Conservation (phyloP, 1,140 invertebrate species). For the Eulimnadia texana region DNA sequence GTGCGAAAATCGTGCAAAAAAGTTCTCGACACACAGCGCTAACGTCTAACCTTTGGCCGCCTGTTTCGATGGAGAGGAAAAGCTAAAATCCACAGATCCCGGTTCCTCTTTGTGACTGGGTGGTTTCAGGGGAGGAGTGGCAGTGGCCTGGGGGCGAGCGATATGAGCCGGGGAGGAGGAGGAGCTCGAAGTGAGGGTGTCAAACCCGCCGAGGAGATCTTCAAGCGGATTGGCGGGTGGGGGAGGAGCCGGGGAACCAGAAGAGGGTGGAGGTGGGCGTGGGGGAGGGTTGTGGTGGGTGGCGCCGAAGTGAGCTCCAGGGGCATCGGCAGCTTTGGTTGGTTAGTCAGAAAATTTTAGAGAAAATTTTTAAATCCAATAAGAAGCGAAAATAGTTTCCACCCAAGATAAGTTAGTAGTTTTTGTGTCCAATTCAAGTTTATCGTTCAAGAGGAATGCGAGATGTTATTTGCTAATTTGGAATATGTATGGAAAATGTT, state of each 20-base stretch:
- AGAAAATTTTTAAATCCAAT: no score
- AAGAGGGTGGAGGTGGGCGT: constrained; percentile 7
- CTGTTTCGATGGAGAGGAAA: constrained; percentile 16
- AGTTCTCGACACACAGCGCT: no score
- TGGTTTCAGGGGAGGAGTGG: neutral
- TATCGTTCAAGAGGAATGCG: no score
- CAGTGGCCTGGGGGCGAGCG: neutral
- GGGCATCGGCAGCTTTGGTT: neutral
- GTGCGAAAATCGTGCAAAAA: no score
- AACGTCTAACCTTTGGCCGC: constrained; percentile 11
- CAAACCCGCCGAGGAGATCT: constrained; percentile 7
- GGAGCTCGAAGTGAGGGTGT: neutral
- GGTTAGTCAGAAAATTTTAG: no score
- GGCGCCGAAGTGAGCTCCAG: neutral
- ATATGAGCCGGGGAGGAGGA: neutral
- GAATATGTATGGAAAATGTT: no score
- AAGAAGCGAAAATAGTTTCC: neutral
- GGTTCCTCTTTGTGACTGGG: neutral
- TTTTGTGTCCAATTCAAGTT: neutral
- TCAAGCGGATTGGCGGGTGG: neutral
- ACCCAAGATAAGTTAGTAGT: constrained; percentile 4
- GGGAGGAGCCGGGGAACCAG: neutral
- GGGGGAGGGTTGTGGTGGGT: constrained; percentile 7
- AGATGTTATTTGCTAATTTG: no score
- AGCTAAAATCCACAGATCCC: neutral